phyloP scores from a whole-genome alignment of 2,113 vertebrate genomes.

The Ceratotherium simum region DNA sequence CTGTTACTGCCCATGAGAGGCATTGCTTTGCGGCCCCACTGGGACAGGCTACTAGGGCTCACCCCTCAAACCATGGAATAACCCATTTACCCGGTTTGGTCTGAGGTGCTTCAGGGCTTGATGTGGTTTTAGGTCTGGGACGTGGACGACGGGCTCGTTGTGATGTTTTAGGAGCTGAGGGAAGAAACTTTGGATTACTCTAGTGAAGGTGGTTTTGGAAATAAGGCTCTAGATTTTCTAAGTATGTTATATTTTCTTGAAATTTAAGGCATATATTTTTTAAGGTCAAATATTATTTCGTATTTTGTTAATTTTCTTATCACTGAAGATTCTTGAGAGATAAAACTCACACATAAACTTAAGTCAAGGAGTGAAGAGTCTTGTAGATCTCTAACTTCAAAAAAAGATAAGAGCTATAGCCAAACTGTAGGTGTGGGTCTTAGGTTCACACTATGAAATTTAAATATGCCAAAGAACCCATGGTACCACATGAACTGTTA shows the following conservation, averaged over 20 bases:
- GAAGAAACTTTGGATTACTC: conserved; percentile 74
- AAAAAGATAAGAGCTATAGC: not conserved
- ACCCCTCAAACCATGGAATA: not conserved
- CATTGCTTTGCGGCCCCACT: not conserved
- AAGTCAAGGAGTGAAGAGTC: conserved; percentile 27
- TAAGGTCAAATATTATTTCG: not conserved
- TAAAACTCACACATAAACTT: conserved; percentile 11
- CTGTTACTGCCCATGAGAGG: not conserved
- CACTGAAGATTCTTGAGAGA: not conserved
- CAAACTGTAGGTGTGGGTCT: not conserved
- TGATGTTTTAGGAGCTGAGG: conserved; percentile 83
- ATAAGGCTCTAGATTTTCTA: conserved; percentile 23
- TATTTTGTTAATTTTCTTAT: conserved; percentile 20
- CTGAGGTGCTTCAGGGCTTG: conserved; percentile 81
- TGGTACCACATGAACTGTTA: not conserved
- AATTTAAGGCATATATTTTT: not conserved
- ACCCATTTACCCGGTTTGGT: conserved; percentile 85
- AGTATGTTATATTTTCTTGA: not conserved
- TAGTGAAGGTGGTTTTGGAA: conserved; percentile 33
- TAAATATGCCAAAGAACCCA: not conserved
- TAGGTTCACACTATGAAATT: not conserved
- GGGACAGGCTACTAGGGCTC: not conserved
- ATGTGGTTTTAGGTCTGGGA: conserved; percentile 72
- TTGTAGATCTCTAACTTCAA: not conserved
- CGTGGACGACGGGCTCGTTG: conserved; percentile 53